Conservation (phyloP, 2,113 vertebrate species). For the Tricholaema leucomelas region DNA sequence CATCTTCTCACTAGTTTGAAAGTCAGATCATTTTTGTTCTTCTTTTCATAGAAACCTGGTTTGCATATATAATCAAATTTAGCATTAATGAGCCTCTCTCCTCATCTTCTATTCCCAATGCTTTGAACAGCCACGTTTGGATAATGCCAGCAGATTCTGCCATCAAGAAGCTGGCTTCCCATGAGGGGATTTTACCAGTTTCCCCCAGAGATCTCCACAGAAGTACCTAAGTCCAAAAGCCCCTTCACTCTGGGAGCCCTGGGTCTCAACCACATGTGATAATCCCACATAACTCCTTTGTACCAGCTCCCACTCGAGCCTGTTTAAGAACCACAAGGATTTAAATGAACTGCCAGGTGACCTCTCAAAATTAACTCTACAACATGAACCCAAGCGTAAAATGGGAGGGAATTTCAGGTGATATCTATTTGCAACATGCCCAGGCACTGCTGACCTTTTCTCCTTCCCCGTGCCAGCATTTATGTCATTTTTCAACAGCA, state of each 20-base stretch:
- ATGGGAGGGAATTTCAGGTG: not conserved
- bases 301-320: not conserved
- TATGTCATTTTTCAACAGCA: not conserved
- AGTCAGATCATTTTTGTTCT: slow-evolving; percentile 61
- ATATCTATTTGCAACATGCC: not conserved
- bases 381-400: not conserved
- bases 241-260: not conserved
- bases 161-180: not conserved
- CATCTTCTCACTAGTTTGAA: slow-evolving; percentile 47
- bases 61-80: slow-evolving; percentile 60
- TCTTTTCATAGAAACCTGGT: slow-evolving; percentile 44
- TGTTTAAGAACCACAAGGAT: not conserved
- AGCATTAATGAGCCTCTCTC: slow-evolving; percentile 48
- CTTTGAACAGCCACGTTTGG: not conserved
- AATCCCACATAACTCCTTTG: not conserved
- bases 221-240: not conserved
- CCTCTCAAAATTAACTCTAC: slow-evolving; percentile 9
- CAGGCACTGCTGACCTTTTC: not conserved
- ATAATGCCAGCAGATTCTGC: not conserved
- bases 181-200: not conserved
- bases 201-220: not conserved
- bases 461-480: not conserved
- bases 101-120: slow-evolving; percentile 26
- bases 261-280: not conserved
- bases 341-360: not conserved